These are phyloP conservation scores for Scatophagus argus DNA, from an alignment of 2,113 vertebrate species.

Conservation along the genomic window DNA sequence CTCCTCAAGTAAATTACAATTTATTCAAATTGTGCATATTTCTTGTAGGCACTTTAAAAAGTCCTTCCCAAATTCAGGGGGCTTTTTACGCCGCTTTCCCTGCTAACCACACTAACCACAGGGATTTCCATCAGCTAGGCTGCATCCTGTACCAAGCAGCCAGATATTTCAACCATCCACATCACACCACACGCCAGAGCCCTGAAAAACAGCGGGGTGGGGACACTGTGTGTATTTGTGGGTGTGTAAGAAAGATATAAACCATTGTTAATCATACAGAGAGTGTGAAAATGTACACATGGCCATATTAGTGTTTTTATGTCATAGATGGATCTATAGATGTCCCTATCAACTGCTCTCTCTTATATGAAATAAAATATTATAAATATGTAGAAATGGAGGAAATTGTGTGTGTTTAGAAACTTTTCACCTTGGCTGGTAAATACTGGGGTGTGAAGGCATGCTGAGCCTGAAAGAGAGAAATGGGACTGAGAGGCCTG, in stretches of 20 bases:
- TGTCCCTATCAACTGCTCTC: neutral
- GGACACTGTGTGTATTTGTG: conserved; percentile 45
- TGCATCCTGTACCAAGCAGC: conserved; percentile 79
- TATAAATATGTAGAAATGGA: neutral
- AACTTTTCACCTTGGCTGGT: conserved; percentile 49
- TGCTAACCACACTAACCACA: conserved; percentile 82
- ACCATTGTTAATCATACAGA: conserved; percentile 40
- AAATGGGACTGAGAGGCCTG: conserved; percentile 39
- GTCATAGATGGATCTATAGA: conserved; percentile 22
- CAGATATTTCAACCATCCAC: conserved; percentile 81
- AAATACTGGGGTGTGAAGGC: conserved; percentile 68
- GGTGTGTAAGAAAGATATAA: conserved; percentile 25
- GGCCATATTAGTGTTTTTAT: conserved; percentile 6
- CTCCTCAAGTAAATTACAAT: conserved; percentile 66
- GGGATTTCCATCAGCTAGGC: conserved; percentile 80
- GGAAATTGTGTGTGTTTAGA: conserved; percentile 35
- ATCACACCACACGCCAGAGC: conserved; percentile 68
- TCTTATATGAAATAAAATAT: neutral
- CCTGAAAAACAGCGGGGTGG: conserved; percentile 71
- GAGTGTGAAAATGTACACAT: conserved; percentile 5
- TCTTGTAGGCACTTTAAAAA: conserved; percentile 80
- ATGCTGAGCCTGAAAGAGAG: conserved; percentile 56
- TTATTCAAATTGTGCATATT: conserved; percentile 77
- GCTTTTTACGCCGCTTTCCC: conserved; percentile 71
- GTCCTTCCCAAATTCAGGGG: conserved; percentile 74